A percentile compares a stretch with the other conserved stretches of the same genome.
phyloP scores from a whole-genome alignment of 2,888 invertebrate genomes.

The Gasteruption jaculator region DNA sequence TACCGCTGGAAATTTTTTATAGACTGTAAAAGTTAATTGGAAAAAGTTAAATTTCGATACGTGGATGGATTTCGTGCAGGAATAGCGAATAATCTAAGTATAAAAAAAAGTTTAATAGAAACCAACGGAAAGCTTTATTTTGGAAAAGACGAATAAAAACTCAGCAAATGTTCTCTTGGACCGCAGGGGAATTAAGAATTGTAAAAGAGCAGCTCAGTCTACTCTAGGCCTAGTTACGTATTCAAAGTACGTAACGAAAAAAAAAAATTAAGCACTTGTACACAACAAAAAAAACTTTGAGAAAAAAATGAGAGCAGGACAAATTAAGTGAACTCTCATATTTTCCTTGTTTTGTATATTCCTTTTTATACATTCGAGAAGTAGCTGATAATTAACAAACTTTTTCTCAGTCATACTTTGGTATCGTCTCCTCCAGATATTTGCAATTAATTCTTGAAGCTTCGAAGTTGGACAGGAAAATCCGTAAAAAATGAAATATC shows the following conservation, averaged over 20 bases:
- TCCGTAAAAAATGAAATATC: no score
- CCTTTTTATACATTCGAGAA: no score
- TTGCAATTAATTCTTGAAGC: no score
- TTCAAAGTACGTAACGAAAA: constrained; percentile 29
- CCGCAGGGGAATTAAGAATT: constrained; percentile 20
- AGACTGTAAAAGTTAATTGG: constrained; percentile 5
- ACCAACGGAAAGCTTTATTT: not conserved
- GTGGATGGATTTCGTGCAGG: constrained; percentile 6
- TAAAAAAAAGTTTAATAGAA: constrained; percentile 21
- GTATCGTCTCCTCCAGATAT: no score
- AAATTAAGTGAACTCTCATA: no score
- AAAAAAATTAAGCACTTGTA: no score
- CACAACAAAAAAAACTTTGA: constrained; percentile 12
- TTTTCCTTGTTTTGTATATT: no score
- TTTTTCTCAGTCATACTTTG: no score
- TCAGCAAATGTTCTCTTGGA: constrained; percentile 18
- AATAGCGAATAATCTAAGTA: no score
- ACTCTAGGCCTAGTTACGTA: constrained; percentile 43
- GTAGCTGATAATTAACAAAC: no score
- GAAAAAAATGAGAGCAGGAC: constrained; percentile 17
- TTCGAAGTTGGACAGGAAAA: no score
- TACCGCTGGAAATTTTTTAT: no score
- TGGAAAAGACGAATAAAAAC: constrained; percentile 11
- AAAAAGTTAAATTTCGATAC: constrained; percentile 2
- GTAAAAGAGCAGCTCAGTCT: constrained; percentile 35